A percentile compares a stretch with the other conserved stretches of the same genome.
Evolutionary conservation across 1,140 invertebrate genomes (phyloP).

Genomic region (Parasteatoda tepidariorum): DNA sequence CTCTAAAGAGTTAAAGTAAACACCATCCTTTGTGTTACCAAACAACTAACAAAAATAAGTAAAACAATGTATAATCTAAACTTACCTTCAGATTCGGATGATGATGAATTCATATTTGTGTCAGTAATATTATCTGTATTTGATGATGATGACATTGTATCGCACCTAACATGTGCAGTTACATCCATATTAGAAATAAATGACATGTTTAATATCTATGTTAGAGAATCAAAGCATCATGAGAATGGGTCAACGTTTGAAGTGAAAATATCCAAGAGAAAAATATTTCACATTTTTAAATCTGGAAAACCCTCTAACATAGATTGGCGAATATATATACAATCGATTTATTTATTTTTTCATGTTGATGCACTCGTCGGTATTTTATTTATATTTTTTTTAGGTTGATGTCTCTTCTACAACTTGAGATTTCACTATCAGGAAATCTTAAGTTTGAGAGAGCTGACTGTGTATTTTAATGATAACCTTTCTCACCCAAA

Average conservation of each 20-base stretch:
- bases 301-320: background rate
- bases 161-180: background rate
- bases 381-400: background rate
- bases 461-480: background rate
- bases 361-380: background rate
- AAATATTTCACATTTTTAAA: too few species aligned
- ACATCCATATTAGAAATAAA: conserved; percentile 34
- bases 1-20: background rate
- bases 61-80: background rate
- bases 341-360: background rate
- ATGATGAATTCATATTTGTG: conserved; percentile 37
- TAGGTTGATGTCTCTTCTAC: background rate
- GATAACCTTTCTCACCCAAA: conserved; percentile 36
- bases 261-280: too few species aligned
- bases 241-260: too few species aligned
- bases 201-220: background rate
- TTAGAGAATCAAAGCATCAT: background rate
- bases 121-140: too few species aligned
- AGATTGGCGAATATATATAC: conserved; percentile 8
- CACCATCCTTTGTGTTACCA: background rate
- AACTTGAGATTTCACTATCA: conserved; percentile 6
- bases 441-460: conserved; percentile 14
- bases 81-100: conserved; percentile 41
- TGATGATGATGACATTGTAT: conserved; percentile 16
- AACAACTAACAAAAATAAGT: background rate